Evolutionary conservation across 2,888 invertebrate species (phyloP).

Genomic region (Phortica magna): DNA sequence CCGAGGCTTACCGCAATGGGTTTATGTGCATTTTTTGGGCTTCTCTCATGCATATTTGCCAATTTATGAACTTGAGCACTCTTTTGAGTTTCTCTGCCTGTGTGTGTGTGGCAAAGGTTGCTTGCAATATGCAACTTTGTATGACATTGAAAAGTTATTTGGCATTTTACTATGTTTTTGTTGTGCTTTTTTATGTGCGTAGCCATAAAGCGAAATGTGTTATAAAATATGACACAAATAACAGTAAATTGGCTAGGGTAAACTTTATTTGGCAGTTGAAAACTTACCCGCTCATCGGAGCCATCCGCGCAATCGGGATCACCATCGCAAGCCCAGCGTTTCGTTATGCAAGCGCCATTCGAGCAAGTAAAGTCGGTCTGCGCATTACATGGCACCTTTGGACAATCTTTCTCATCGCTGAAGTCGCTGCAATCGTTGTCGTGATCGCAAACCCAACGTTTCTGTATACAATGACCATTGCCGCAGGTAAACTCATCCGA

Average conservation of each 20-base stretch:
- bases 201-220: neutral
- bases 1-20: constrained; percentile 21
- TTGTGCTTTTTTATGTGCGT: neutral
- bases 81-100: no score
- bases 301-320: constrained; percentile 92
- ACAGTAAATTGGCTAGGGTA: no score
- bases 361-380: constrained; percentile 88
- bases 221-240: no score
- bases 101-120: no score
- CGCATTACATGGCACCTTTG: constrained; percentile 84
- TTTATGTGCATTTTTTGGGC: constrained; percentile 14
- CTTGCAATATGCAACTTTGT: no score
- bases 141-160: no score
- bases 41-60: constrained; percentile 4
- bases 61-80: constrained; percentile 24
- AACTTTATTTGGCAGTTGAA: neutral
- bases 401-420: constrained; percentile 89
- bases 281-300: constrained; percentile 87
- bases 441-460: constrained; percentile 91
- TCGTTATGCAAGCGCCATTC: constrained; percentile 89
- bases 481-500: constrained; percentile 95
- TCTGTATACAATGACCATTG: constrained; percentile 93
- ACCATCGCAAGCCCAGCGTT: constrained; percentile 93
- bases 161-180: neutral
- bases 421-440: constrained; percentile 93